phyloP scores from a whole-genome alignment of 2,888 invertebrate genomes.

The Archips xylosteana region DNA sequence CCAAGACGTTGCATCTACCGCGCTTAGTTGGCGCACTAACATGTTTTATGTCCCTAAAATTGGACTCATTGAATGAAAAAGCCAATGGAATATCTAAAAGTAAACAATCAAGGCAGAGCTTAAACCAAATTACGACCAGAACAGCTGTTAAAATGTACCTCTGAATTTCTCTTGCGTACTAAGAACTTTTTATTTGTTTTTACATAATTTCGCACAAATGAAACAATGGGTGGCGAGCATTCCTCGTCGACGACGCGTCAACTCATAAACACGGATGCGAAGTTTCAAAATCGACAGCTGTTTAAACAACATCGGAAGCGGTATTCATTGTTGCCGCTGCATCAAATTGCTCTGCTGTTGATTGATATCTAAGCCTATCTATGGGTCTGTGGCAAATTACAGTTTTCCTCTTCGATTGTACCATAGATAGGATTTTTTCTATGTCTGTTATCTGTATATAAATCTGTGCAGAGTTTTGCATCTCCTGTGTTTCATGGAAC shows the following conservation, averaged over 20 bases:
- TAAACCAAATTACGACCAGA: background rate
- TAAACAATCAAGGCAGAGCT: conserved; percentile 44
- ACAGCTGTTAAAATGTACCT: background rate
- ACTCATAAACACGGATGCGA: conserved; percentile 48
- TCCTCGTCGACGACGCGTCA: conserved; percentile 36
- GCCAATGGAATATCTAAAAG: conserved; percentile 48
- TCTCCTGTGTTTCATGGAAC: conserved; percentile 21
- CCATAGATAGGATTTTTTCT: conserved; percentile 52
- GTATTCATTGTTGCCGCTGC: conserved; percentile 66
- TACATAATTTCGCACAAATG: conserved; percentile 39
- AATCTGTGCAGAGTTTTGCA: conserved; percentile 23
- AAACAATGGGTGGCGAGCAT: conserved; percentile 40
- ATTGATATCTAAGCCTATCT: conserved; percentile 65
- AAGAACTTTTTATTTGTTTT: conserved; percentile 29
- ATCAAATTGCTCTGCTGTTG: conserved; percentile 61
- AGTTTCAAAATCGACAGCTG: conserved; percentile 63
- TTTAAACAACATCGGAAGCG: conserved; percentile 67
- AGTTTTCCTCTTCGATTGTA: conserved; percentile 61
- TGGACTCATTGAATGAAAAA: conserved; percentile 57
- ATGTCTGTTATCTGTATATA: conserved; percentile 47
- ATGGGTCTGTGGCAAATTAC: conserved; percentile 58
- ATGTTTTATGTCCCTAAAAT: conserved; percentile 65
- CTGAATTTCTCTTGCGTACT: background rate
- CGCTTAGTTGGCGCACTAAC: conserved; percentile 62
- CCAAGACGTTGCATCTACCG: conserved; percentile 66